Evolutionary conservation across 2,888 invertebrate genomes (phyloP).

Genomic region (Clanis bilineata): DNA sequence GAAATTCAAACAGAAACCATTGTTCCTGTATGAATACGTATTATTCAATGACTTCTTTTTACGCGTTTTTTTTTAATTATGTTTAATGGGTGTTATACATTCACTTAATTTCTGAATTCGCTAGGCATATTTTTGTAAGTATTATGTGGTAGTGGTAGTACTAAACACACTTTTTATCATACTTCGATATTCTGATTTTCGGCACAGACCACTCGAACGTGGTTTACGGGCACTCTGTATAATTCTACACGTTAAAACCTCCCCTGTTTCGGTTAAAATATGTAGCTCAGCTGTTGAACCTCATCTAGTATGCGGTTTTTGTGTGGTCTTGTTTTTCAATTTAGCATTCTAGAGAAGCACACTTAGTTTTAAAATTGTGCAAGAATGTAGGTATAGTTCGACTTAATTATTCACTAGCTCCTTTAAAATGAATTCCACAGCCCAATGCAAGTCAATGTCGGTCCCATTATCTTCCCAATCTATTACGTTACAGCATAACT

Average conservation of each 20-base stretch:
- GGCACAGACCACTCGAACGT: neutral
- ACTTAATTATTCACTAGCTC: no score
- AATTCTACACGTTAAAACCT: neutral
- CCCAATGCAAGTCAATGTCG: no score
- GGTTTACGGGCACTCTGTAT: neutral
- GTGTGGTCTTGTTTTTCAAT: neutral
- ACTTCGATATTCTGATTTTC: neutral
- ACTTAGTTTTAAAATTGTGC: conserved; percentile 1
- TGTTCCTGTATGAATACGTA: no score
- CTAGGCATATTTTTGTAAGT: no score
- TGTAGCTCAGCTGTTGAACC: neutral
- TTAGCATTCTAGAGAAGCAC: neutral
- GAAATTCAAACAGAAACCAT: neutral
- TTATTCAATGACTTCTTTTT: no score
- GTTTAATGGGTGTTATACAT: no score
- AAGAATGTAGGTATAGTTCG: neutral
- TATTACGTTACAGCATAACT: no score
- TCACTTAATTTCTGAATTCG: no score
- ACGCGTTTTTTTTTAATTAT: no score
- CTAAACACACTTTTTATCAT: neutral
- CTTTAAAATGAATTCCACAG: no score
- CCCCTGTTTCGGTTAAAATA: neutral
- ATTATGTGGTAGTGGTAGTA: no score
- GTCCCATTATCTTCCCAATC: no score
- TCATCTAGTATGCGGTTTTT: conserved; percentile 4